Percentiles rank a stretch among this genome's conserved stretches.
Conservation (phyloP, 2,888 invertebrate genomes). For the Rosalia funebris region DNA sequence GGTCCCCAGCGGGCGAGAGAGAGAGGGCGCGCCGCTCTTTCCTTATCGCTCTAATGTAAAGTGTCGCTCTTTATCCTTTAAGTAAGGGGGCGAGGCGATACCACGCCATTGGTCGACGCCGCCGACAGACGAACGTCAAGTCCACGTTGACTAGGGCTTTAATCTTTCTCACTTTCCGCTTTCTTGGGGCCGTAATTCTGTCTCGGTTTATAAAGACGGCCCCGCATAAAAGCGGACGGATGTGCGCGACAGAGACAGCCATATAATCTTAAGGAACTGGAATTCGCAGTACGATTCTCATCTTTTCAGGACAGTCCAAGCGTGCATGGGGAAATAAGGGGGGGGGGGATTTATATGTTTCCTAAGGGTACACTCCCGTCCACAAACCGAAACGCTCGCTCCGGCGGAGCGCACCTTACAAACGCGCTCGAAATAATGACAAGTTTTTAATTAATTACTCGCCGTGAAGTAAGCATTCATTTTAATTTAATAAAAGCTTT, state of each 20-base stretch:
- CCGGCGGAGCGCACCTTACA: constrained; percentile 53
- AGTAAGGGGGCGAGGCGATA: constrained; percentile 60
- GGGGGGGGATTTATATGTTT: constrained; percentile 57
- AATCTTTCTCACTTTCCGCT: constrained; percentile 57
- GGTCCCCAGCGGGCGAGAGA: constrained; percentile 47
- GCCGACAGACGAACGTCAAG: constrained; percentile 53
- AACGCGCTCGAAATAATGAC: constrained; percentile 59
- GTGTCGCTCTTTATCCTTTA: constrained; percentile 63
- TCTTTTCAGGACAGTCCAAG: constrained; percentile 63
- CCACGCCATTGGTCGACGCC: constrained; percentile 49
- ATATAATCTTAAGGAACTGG: constrained; percentile 62
- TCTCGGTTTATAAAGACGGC: constrained; percentile 53
- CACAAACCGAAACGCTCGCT: constrained; percentile 57
- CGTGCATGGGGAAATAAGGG: constrained; percentile 52
- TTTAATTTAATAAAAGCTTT: constrained; percentile 55
- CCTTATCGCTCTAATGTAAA: constrained; percentile 59
- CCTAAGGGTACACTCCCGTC: constrained; percentile 60
- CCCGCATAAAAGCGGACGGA: constrained; percentile 34
- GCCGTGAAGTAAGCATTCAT: constrained; percentile 54
- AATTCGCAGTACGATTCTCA: constrained; percentile 63
- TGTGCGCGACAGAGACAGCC: constrained; percentile 51
- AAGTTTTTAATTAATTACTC: constrained; percentile 60
- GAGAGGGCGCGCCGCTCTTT: constrained; percentile 47
- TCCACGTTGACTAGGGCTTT: constrained; percentile 59
- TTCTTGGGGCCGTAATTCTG: constrained; percentile 52